Base-by-base conservation (phyloP, 2,888 invertebrate species). In the Drosophila macrospina region DNA sequence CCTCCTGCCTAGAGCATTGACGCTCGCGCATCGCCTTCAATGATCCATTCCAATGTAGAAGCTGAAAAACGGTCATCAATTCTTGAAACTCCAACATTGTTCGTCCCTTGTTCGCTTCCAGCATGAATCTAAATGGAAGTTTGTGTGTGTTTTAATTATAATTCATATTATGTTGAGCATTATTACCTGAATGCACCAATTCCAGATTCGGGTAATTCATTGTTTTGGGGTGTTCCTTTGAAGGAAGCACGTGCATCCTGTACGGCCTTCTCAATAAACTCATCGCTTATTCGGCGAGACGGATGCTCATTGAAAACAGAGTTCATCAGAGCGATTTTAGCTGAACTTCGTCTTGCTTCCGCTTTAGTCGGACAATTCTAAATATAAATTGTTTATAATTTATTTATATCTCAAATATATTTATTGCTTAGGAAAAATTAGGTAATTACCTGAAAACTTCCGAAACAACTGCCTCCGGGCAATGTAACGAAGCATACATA, bases 61-160 rank as follows among this genome's bases (percentile, higher is more conserved):
- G 93, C 93, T 98, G 98, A 93, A 98, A 98, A 48, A 98, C 98
- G n/a, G 98, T 98, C 98, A 98, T 98, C 88, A 98, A 93, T 92
- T 98, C 98, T 92, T 98, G 98, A 93, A 98, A 98, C 92, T 98
- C 98, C 76, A 98, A 93, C 98, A 98, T 98, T 55, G 98, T 98
- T 76, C 97, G 95, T 10, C 98, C 98, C 78, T 97, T 98, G 92
- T 96, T 97, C 32, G 94, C 94, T 92, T 95, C 95, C 80, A 95
- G 92, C 95, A 95, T 95, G 89, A 95, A 95, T 89, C 96, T 95
- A 34, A 10, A 13, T 13, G 8, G 36, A 13, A 13, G 2, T 36
- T 10, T 24, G 16, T 36, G 13, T 24, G 16, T 8, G 2, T 24
- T 24, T 0, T 36, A 36, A 34, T 16, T 11, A 0, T 16, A 7